Evolutionary conservation across 1,140 invertebrate genomes (phyloP).

Genomic region (Ridgeia piscesae): DNA sequence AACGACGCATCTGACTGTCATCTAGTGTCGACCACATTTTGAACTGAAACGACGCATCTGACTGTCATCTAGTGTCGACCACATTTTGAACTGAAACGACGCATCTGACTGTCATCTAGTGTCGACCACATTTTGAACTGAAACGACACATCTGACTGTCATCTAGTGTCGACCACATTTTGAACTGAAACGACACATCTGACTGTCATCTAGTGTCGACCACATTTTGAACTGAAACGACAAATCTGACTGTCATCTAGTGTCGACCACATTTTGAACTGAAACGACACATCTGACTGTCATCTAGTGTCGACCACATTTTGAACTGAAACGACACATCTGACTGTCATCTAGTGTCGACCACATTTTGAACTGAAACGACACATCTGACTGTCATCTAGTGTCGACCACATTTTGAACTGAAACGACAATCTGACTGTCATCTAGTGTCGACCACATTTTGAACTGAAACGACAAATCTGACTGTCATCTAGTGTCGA

Average conservation of each 20-base stretch:
- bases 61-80: conserved; percentile 98
- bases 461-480: conserved; percentile 99
- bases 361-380: conserved; percentile 99
- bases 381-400: conserved; percentile 98
- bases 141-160: conserved; percentile 99
- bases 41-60: conserved; percentile 99
- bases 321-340: conserved; percentile 99
- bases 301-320: conserved; percentile 99
- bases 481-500: conserved; percentile 98
- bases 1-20: conserved; percentile 97
- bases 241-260: conserved; percentile 99
- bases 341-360: conserved; percentile 98
- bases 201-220: conserved; percentile 98
- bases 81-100: conserved; percentile 99
- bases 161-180: conserved; percentile 99
- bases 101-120: conserved; percentile 97
- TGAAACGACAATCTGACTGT: conserved; percentile 98
- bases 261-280: conserved; percentile 99
- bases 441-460: conserved; percentile 99
- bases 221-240: conserved; percentile 99
- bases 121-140: conserved; percentile 99
- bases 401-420: conserved; percentile 99
- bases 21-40: conserved; percentile 99
- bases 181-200: conserved; percentile 99
- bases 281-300: conserved; percentile 98